phyloP scores from a whole-genome alignment of 2,888 invertebrate species.

The Dicycla oo region DNA sequence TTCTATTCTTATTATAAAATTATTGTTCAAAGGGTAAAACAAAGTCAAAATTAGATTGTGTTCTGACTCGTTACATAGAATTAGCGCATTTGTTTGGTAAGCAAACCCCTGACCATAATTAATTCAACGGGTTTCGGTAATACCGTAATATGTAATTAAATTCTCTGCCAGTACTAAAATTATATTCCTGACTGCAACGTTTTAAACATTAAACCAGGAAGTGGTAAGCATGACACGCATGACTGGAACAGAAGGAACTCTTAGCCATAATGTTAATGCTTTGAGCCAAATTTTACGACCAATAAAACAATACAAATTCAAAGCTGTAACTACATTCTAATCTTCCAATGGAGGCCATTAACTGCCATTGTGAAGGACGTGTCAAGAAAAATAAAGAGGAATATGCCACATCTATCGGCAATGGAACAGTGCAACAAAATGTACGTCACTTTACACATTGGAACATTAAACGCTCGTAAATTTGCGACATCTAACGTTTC shows the following conservation, averaged over 20 bases:
- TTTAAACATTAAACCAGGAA: constrained; percentile 56
- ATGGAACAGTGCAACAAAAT: constrained; percentile 52
- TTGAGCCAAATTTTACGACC: constrained; percentile 50
- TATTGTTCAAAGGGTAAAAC: constrained; percentile 8
- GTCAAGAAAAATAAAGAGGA: constrained; percentile 60
- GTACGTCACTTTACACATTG: constrained; percentile 60
- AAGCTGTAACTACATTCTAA: constrained; percentile 63
- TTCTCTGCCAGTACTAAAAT: constrained; percentile 43
- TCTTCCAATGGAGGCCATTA: constrained; percentile 60
- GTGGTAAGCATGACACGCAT: constrained; percentile 39
- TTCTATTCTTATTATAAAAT: constrained; percentile 29
- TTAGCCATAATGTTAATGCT: constrained; percentile 50
- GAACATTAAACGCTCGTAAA: constrained; percentile 64
- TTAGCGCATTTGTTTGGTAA: constrained; percentile 36
- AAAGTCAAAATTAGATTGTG: constrained; percentile 22
- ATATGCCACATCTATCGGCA: constrained; percentile 40
- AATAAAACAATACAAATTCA: constrained; percentile 62
- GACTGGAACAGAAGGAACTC: constrained; percentile 47
- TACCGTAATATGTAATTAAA: constrained; percentile 47
- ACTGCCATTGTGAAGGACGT: constrained; percentile 59
- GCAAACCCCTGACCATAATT: constrained; percentile 39
- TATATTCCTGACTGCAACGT: constrained; percentile 31
- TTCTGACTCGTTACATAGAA: constrained; percentile 10
- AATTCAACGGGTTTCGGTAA: constrained; percentile 45
- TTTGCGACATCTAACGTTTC: constrained; percentile 61